A percentile compares a stretch with the other conserved stretches of the same genome.
These are phyloP conservation scores for Phylloscopus trochilus DNA, from an alignment of 2,113 vertebrate genomes.

Conservation along the genomic window DNA sequence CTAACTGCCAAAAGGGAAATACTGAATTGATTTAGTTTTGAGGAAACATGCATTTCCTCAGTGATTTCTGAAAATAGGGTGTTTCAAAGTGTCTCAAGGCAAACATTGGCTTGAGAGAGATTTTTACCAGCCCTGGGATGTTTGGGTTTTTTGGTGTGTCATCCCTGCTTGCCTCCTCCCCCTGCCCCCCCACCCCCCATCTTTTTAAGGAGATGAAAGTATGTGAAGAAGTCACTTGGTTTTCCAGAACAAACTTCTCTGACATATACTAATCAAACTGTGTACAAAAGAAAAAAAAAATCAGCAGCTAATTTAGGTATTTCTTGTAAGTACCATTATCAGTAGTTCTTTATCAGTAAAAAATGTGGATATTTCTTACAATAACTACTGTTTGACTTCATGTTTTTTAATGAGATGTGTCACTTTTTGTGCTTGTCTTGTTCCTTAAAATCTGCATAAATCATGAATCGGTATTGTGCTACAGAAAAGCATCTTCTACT, in stretches of 20 bases:
- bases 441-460: neutral
- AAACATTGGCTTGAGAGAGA: neutral
- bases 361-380: neutral
- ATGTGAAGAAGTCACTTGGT: neutral
- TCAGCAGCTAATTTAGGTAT: neutral
- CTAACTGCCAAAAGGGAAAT: neutral
- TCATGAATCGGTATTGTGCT: neutral
- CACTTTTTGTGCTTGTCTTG: neutral
- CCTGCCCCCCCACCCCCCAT: accelerated
- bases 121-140: neutral
- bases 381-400: neutral
- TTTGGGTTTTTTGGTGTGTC: neutral
- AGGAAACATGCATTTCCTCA: neutral
- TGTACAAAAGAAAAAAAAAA: neutral
- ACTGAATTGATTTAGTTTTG: neutral
- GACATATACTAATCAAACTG: neutral
- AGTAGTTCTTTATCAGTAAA: neutral
- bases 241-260: neutral
- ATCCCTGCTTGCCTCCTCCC: neutral
- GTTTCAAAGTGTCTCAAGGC: neutral
- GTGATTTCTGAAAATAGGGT: neutral
- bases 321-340: neutral
- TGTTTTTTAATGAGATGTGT: neutral
- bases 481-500: neutral
- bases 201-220: neutral